Percentiles rank a stretch among this genome's conserved stretches.
These are phyloP conservation scores for Notiomystis cincta DNA, from an alignment of 2,113 vertebrate genomes.

Conservation along the genomic window DNA sequence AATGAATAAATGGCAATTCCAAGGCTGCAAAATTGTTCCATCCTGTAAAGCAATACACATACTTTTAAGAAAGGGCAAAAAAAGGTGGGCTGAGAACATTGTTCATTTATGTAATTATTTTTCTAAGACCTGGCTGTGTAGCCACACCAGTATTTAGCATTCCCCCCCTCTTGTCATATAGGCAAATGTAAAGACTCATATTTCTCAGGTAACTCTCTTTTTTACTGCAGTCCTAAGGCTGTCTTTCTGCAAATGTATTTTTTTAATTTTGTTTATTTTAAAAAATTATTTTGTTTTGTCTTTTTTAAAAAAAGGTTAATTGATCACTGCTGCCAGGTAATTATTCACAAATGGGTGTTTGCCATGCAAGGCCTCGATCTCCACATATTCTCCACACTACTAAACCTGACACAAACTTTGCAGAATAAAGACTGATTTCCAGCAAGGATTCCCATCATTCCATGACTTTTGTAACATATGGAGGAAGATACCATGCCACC, in stretches of 20 bases:
- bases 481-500: neutral
- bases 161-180: rapidly evolving
- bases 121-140: neutral
- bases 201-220: neutral
- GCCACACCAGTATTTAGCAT: neutral
- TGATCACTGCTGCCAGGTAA: neutral
- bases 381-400: neutral
- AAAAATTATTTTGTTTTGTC: neutral
- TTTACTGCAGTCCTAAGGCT: neutral
- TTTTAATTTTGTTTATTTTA: neutral
- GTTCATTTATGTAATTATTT: neutral
- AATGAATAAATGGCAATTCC: neutral
- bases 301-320: neutral
- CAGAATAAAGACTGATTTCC: neutral
- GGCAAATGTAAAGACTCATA: neutral
- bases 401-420: neutral
- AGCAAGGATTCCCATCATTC: neutral
- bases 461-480: neutral
- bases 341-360: neutral
- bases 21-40: neutral
- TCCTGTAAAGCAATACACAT: neutral
- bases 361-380: rapidly evolving
- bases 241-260: neutral
- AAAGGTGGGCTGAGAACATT: neutral
- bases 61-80: neutral